phyloP scores from a whole-genome alignment of 2,797 vertebrate genomes.

The Distichodus sexfasciatus region DNA sequence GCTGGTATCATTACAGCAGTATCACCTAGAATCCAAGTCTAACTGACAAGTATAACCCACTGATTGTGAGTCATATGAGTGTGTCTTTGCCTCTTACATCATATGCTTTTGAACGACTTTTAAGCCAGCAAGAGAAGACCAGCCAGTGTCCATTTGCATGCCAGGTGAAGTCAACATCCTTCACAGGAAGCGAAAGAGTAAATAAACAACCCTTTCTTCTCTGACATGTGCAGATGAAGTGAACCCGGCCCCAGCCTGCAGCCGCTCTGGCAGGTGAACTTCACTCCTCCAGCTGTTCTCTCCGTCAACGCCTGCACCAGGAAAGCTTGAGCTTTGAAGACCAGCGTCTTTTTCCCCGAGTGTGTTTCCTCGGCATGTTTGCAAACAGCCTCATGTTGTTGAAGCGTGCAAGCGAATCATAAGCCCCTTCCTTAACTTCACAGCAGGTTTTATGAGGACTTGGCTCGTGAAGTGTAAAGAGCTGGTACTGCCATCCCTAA shows the following conservation, averaged over 20 bases:
- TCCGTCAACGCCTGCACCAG: conserved; percentile 51
- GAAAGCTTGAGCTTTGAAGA: conserved; percentile 63
- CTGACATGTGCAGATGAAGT: conserved; percentile 60
- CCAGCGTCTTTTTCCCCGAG: conserved; percentile 55
- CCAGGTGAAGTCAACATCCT: conserved; percentile 61
- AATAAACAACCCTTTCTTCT: conserved; percentile 42
- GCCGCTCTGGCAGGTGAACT: conserved; percentile 51
- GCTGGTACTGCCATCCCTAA: conserved; percentile 64
- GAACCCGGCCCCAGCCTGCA: conserved; percentile 11
- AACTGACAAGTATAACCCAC: not conserved
- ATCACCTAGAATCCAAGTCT: too few relatives aligned
- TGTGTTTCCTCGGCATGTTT: conserved; percentile 66
- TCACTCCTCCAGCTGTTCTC: conserved; percentile 59
- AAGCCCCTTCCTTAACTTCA: conserved; percentile 67
- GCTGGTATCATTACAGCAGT: too few relatives aligned
- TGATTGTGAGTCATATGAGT: not conserved
- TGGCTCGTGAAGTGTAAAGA: conserved; percentile 71
- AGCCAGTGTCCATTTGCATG: conserved; percentile 1
- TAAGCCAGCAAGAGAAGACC: not conserved
- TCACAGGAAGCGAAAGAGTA: conserved; percentile 42
- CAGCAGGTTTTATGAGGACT: conserved; percentile 71
- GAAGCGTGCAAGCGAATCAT: conserved; percentile 67
- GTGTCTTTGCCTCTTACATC: not conserved
- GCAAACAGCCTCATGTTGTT: conserved; percentile 64
- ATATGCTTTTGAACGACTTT: not conserved